Evolutionary conservation across 1,140 invertebrate genomes (phyloP).

Genomic region (Bombus pascuorum): DNA sequence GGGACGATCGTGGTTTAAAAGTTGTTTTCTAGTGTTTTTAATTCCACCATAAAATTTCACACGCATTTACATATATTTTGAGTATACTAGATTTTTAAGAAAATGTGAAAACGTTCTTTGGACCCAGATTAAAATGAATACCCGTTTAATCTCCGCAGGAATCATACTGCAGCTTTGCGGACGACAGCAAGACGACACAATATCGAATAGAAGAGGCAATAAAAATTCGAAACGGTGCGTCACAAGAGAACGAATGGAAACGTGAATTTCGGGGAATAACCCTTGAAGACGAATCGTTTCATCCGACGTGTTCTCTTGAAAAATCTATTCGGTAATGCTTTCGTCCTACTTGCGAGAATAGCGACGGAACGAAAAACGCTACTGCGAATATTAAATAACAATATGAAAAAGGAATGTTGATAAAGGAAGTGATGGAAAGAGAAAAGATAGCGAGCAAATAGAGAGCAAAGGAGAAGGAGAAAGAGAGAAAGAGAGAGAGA

Average conservation of each 20-base stretch:
- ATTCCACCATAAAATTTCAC: neutral
- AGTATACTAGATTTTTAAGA: neutral
- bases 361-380: slow-evolving; percentile 13
- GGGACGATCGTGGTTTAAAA: too few species aligned
- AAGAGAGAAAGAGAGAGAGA: neutral
- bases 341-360: neutral
- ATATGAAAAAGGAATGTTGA: neutral
- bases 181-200: neutral
- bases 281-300: neutral
- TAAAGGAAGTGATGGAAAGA: neutral
- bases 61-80: neutral
- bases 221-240: neutral
- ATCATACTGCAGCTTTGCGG: neutral
- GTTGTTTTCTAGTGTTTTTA: neutral
- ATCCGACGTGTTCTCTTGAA: neutral
- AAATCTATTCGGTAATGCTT: neutral
- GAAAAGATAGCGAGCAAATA: neutral
- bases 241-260: neutral
- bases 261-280: neutral
- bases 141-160: neutral
- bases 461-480: slow-evolving; percentile 7
- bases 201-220: neutral
- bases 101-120: neutral
- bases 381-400: neutral
- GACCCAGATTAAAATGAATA: neutral